Conservation (phyloP, 2,113 vertebrate genomes). For the Hippoglossus stenolepis region DNA sequence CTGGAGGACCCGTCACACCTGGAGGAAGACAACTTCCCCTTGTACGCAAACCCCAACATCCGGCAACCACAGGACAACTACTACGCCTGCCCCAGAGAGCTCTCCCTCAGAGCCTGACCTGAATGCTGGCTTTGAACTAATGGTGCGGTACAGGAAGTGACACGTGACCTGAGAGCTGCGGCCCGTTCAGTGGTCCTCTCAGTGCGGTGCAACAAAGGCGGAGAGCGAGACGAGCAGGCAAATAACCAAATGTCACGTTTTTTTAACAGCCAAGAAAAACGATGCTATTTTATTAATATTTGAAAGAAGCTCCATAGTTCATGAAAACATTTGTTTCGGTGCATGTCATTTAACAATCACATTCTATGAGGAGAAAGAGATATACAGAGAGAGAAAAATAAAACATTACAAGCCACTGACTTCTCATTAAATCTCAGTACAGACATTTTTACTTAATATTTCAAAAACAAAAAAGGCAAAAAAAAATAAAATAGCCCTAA, state of each 20-base stretch:
- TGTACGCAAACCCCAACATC: slow-evolving; percentile 69
- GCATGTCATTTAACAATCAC: slow-evolving; percentile 97
- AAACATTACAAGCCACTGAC: slow-evolving; percentile 95
- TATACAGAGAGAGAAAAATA: slow-evolving; percentile 83
- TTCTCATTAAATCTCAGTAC: slow-evolving; percentile 92
- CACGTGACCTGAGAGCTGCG: not conserved
- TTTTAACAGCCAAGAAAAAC: slow-evolving; percentile 79
- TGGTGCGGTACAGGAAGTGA: slow-evolving; percentile 1
- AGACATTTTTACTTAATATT: slow-evolving; percentile 87
- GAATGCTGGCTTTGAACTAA: not conserved
- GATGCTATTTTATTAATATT: slow-evolving; percentile 93
- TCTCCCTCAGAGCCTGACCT: slow-evolving; percentile 43
- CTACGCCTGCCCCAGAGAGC: slow-evolving; percentile 73
- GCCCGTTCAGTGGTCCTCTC: not conserved
- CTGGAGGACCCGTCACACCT: slow-evolving; percentile 21
- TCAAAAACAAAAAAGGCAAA: slow-evolving; percentile 79
- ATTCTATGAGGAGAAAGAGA: slow-evolving; percentile 97
- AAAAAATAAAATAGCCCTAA: slow-evolving; percentile 71
- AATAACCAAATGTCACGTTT: slow-evolving; percentile 10
- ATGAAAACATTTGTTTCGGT: slow-evolving; percentile 88
- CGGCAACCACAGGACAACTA: slow-evolving; percentile 72
- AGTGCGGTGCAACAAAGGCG: not conserved
- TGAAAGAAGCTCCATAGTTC: slow-evolving; percentile 93
- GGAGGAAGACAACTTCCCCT: slow-evolving; percentile 69
- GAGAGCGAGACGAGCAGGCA: not conserved